phyloP scores from a whole-genome alignment of 2,113 vertebrate species.

The Ophiodon elongatus region DNA sequence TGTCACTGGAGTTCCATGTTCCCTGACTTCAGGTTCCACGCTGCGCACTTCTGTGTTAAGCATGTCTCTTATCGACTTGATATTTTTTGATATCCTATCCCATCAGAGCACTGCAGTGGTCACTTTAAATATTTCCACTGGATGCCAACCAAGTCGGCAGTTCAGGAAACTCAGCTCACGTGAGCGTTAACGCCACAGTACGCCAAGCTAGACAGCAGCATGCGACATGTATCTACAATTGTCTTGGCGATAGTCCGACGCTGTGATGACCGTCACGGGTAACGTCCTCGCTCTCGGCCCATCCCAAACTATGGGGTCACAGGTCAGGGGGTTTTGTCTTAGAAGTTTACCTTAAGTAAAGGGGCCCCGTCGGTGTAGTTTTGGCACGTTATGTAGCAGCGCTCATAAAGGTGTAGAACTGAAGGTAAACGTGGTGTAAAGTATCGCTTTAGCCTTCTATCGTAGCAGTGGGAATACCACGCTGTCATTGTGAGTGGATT shows the following conservation, averaged over 20 bases:
- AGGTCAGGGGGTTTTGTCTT: not conserved
- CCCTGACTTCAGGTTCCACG: not conserved
- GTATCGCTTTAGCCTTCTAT: constrained; percentile 8
- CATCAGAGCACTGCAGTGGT: not conserved
- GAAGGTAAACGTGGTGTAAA: constrained; percentile 9
- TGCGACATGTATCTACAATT: not conserved
- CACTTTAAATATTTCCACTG: not conserved
- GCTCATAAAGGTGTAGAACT: constrained; percentile 20
- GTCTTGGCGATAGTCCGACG: not conserved
- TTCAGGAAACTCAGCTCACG: not conserved
- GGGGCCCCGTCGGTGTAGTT: not conserved
- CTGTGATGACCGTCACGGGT: accelerated
- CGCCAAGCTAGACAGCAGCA: not conserved
- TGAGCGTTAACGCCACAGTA: not conserved
- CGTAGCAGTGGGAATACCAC: not conserved
- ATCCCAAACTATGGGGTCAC: not conserved
- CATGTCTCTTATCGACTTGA: not conserved
- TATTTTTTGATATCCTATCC: not conserved
- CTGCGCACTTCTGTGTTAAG: not conserved
- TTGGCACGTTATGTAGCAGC: constrained; percentile 42
- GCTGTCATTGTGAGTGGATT: not conserved
- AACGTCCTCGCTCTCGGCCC: not conserved
- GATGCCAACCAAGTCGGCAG: not conserved
- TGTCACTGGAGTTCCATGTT: not conserved
- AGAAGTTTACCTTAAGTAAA: not conserved